Evolutionary conservation across 2,888 invertebrate genomes (phyloP), one percentile per base, ranked within the genome.

Genomic region (Drosophila trichaetosa): DNA sequence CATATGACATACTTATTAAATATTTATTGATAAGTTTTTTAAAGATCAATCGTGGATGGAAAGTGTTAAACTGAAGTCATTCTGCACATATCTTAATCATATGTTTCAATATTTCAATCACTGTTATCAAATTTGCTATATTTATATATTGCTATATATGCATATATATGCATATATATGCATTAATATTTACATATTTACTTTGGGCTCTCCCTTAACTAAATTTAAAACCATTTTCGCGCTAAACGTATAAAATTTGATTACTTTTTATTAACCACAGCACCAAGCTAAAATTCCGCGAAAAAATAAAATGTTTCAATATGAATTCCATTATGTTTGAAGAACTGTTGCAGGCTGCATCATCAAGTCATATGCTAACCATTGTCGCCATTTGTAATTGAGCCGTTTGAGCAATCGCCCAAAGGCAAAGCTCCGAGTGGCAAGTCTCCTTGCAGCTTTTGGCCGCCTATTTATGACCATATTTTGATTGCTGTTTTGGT

Each of bases 361-460:
- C 77, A 27, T 56, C 56, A 63, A 52, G 46, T 71, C 38, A 33
- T 64, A 48, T 60, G 59, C 57, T 38, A 82, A 54, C 66, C 83
- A 67, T 73, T 87, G 88, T 78, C 88, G 83, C 73, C 88, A 68
- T 86, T 70, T 83, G 81, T 80, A 86, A 84, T 88, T 84, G 83
- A 88, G 89, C 65, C 70, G 83, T 88, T 77, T 78, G 48, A 61
- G 58, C 58, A 51, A 21, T 24, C 21, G 51, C 38, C 10, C n/a
- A 60, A 53, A 34, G 57, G 53, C 34, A 38, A 38, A 60, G 51
- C 31, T 31, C 16, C 29, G 27, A 56, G n/a, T 31, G 29, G 64
- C 38, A 29, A 40, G 66, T 29, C 57, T 64, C 16, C 46, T 29
- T 56, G 24, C 62, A 53, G 57, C 40, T 66, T 80, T 80, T 62